A percentile compares a stretch with the other conserved stretches of the same genome.
Conservation (phyloP, 2,888 invertebrate species). For the Athripsodes cinereus region DNA sequence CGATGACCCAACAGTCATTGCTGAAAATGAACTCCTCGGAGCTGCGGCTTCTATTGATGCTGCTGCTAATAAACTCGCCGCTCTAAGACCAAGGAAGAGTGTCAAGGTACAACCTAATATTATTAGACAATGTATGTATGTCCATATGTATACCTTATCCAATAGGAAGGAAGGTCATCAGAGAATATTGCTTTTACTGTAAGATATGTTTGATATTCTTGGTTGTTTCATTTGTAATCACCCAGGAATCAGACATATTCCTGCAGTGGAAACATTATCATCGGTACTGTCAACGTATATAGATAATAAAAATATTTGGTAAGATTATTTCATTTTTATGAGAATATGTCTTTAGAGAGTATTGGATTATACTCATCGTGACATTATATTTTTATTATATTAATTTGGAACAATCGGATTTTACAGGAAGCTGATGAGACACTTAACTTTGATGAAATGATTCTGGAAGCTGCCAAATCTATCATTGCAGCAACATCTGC, state of each 20-base stretch:
- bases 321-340: no score
- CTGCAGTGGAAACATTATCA: conserved; percentile 57
- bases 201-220: conserved; percentile 99
- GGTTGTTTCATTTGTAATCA: conserved; percentile 84
- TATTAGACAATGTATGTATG: background rate
- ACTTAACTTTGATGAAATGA: conserved; percentile 98
- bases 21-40: conserved; percentile 93
- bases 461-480: conserved; percentile 94
- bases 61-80: conserved; percentile 92
- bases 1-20: conserved; percentile 94
- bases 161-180: conserved; percentile 24
- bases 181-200: conserved; percentile 49
- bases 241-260: conserved; percentile 99
- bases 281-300: background rate
- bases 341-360: no score
- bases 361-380: no score
- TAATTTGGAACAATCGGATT: no score
- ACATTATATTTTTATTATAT: no score
- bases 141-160: background rate
- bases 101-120: conserved; percentile 46
- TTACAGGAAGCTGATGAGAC: conserved; percentile 82
- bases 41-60: conserved; percentile 98
- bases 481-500: conserved; percentile 97
- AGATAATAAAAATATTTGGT: no score
- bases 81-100: conserved; percentile 78